These are phyloP conservation scores for Sebastes elongatus DNA, from an alignment of 2,797 vertebrate genomes.

Conservation along the genomic window DNA sequence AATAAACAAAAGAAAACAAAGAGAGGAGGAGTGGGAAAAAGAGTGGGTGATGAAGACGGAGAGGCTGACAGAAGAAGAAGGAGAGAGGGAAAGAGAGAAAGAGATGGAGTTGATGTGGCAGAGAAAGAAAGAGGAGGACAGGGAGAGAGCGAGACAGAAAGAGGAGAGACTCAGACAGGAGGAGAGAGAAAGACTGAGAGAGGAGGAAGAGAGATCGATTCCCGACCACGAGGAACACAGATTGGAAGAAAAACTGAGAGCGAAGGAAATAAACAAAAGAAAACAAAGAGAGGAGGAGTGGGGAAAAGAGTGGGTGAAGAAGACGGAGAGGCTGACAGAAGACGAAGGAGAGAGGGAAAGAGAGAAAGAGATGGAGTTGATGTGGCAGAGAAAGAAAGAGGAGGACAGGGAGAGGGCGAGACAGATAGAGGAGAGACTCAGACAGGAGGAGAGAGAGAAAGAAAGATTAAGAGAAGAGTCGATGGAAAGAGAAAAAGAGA, in stretches of 20 bases:
- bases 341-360: not conserved
- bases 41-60: not conserved
- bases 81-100: not conserved
- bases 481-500: not conserved
- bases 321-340: not conserved
- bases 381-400: conserved; percentile 6
- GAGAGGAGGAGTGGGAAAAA: conserved; percentile 7
- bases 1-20: not conserved
- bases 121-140: conserved; percentile 22
- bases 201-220: not conserved
- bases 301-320: not conserved
- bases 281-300: conserved; percentile 12
- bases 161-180: conserved; percentile 28
- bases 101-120: conserved; percentile 2
- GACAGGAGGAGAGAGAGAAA: conserved; percentile 5
- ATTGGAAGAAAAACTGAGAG: not conserved
- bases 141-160: not conserved
- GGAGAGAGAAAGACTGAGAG: conserved; percentile 1
- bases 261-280: not conserved
- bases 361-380: not conserved
- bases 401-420: conserved; percentile 9
- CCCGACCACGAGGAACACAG: not conserved
- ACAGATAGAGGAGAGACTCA: conserved; percentile 24
- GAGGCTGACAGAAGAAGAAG: not conserved
- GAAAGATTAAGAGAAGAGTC: not conserved